phyloP scores from a whole-genome alignment of 2,888 invertebrate genomes.

The Drepanosiphum platanoidis region DNA sequence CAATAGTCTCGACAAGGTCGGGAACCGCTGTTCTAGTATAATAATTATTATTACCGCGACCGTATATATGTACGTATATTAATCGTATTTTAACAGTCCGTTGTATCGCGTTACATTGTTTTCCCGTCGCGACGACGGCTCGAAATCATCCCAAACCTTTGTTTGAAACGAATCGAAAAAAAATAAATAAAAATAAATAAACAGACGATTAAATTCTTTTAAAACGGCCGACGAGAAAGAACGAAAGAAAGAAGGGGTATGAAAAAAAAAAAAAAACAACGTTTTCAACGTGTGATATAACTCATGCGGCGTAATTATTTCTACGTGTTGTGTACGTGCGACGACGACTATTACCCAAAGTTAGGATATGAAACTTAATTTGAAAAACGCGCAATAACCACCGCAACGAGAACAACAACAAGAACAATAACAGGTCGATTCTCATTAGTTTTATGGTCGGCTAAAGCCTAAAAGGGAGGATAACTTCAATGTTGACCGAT shows the following conservation, averaged over 20 bases:
- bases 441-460: not conserved
- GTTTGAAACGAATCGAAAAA: not conserved
- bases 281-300: not conserved
- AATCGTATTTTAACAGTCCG: not conserved
- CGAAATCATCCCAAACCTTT: not conserved
- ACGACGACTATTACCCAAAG: not conserved
- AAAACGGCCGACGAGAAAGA: not conserved
- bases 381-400: not conserved
- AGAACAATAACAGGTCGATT: conserved; percentile 1
- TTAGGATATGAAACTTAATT: conserved; percentile 7
- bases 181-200: not conserved
- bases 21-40: too few species aligned
- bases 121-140: not conserved
- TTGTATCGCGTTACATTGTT: too few species aligned
- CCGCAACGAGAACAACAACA: not conserved
- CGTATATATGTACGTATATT: too few species aligned
- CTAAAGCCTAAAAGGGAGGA: not conserved
- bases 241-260: too few species aligned
- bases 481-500: not conserved
- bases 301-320: not conserved
- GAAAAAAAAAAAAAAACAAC: too few species aligned
- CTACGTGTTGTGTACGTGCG: not conserved
- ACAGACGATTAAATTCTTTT: not conserved
- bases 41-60: too few species aligned
- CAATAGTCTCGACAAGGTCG: too few species aligned